Conservation (phyloP, 2,888 invertebrate species). For the Hirtodrosophila histrioides region DNA sequence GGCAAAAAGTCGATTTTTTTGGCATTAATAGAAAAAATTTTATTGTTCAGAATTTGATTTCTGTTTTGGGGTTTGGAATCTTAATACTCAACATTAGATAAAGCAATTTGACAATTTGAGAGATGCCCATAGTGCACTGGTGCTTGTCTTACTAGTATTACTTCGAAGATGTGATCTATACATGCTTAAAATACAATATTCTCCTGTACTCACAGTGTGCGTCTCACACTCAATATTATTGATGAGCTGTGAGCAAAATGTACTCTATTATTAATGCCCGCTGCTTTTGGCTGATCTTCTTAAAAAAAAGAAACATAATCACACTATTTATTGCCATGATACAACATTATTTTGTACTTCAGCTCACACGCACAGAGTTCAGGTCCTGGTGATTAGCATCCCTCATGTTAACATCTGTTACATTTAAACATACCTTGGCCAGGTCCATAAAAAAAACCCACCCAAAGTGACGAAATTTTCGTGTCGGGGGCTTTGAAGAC, state of each 20-base stretch:
- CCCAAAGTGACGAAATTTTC: slow-evolving; percentile 53
- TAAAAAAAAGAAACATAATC: slow-evolving; percentile 59
- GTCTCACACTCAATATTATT: slow-evolving; percentile 23
- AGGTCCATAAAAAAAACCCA: slow-evolving; percentile 39
- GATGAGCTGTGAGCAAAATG: slow-evolving; percentile 34
- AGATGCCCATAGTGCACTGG: too few relatives aligned
- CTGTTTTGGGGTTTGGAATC: too few relatives aligned
- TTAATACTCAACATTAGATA: too few relatives aligned
- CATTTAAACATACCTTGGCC: slow-evolving; percentile 62
- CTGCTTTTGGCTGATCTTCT: slow-evolving; percentile 19
- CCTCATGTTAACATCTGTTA: slow-evolving; percentile 81
- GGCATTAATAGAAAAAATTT: too few relatives aligned
- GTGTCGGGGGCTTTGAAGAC: slow-evolving; percentile 48
- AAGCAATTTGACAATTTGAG: too few relatives aligned
- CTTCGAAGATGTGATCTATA: too few relatives aligned
- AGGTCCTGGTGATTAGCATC: slow-evolving; percentile 73
- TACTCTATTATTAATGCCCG: slow-evolving; percentile 16
- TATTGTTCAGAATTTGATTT: too few relatives aligned
- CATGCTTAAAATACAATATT: too few relatives aligned
- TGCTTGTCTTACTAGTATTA: too few relatives aligned
- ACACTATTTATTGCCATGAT: slow-evolving; percentile 82
- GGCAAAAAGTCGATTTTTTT: too few relatives aligned
- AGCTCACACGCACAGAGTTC: slow-evolving; percentile 22
- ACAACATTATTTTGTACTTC: slow-evolving; percentile 76
- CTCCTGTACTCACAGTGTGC: not conserved